These are phyloP conservation scores for Paramacrobiotus metropolitanus DNA, from an alignment of 1,140 invertebrate species.

Conservation along the genomic window DNA sequence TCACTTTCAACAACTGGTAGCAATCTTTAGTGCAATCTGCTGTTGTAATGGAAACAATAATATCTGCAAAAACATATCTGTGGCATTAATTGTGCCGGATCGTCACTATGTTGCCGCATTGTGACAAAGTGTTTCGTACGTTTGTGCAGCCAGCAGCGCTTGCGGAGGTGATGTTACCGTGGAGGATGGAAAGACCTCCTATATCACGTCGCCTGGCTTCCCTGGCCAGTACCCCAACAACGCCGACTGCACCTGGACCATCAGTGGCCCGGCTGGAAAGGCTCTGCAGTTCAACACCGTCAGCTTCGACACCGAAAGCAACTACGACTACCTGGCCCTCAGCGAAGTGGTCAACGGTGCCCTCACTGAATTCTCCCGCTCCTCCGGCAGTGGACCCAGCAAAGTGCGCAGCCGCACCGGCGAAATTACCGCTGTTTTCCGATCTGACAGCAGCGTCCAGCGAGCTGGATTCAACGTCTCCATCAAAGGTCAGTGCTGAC, in stretches of 20 bases:
- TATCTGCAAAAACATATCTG: too few species aligned
- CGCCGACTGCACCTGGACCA: conserved; percentile 18
- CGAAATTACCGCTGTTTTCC: not conserved
- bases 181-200: too few species aligned
- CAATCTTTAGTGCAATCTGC: too few species aligned
- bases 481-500: not conserved
- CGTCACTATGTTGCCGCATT: too few species aligned
- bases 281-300: not conserved
- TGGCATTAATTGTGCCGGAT: too few species aligned
- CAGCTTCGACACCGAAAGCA: not conserved
- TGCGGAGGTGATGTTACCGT: too few species aligned
- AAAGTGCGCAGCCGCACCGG: not conserved
- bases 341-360: not conserved
- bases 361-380: too few species aligned
- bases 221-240: conserved; percentile 16
- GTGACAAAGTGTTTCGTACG: too few species aligned
- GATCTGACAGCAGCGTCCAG: not conserved
- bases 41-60: too few species aligned
- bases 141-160: too few species aligned
- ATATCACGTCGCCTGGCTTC: conserved; percentile 17
- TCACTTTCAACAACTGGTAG: too few species aligned
- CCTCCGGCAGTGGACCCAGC: too few species aligned
- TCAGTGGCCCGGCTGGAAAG: conserved; percentile 14
- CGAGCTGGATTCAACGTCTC: not conserved
- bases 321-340: not conserved